phyloP scores from a whole-genome alignment of 2,888 invertebrate genomes.

The Sicus ferrugineus region DNA sequence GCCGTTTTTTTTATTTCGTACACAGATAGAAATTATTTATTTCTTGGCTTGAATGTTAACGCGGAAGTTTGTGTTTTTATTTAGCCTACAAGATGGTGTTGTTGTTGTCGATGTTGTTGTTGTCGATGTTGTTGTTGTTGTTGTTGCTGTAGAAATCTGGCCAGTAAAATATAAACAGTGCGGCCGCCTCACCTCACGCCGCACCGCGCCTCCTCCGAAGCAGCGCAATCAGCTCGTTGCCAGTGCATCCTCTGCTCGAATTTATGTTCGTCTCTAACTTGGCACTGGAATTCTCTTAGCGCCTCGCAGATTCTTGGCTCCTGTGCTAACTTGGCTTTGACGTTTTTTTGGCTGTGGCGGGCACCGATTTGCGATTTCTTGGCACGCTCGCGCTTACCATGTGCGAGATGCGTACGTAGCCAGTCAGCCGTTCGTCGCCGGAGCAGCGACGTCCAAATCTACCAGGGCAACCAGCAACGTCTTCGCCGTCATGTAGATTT shows the following conservation, averaged over 20 bases:
- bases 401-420: constrained; percentile 4
- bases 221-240: too few species aligned
- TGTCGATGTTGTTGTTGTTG: constrained; percentile 1
- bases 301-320: constrained; percentile 29
- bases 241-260: constrained; percentile 24
- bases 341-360: constrained; percentile 14
- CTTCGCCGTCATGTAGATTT: background rate
- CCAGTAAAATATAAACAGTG: constrained; percentile 22
- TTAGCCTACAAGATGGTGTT: constrained; percentile 1
- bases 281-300: constrained; percentile 31
- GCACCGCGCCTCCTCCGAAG: background rate
- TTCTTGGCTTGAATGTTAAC: constrained; percentile 11
- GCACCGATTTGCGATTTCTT: constrained; percentile 4
- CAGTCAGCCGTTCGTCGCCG: too few species aligned
- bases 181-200: background rate
- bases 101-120: background rate
- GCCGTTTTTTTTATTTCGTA: background rate
- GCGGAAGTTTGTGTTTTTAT: background rate
- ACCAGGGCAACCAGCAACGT: background rate
- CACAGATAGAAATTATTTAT: constrained; percentile 6
- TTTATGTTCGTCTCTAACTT: constrained; percentile 26
- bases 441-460: too few species aligned
- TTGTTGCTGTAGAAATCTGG: constrained; percentile 7
- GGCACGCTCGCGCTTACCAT: constrained; percentile 24
- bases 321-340: constrained; percentile 26